Conservation (phyloP, 2,113 vertebrate species). For the Meleagris gallopavo region DNA sequence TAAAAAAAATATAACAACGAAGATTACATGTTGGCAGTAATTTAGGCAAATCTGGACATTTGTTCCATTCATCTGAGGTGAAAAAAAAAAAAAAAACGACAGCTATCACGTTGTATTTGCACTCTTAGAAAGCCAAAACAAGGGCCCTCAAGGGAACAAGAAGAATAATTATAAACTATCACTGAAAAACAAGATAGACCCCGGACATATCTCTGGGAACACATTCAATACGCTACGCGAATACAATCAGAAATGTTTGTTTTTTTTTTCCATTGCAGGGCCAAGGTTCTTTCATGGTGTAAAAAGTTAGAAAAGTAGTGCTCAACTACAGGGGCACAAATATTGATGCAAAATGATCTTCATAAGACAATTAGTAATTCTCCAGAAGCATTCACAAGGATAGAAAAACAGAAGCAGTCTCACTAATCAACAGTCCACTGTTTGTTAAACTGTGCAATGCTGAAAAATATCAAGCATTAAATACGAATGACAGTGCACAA, state of each 20-base stretch:
- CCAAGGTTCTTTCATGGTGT: not conserved
- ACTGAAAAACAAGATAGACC: conserved; percentile 10
- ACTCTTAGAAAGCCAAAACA: conserved; percentile 23
- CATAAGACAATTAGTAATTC: not conserved
- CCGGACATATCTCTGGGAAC: not conserved
- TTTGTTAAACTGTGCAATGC: not conserved
- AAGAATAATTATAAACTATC: conserved; percentile 40
- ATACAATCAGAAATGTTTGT: not conserved
- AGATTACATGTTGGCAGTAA: conserved; percentile 17
- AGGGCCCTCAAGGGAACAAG: not conserved
- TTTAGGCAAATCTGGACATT: not conserved
- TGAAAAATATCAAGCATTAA: not conserved
- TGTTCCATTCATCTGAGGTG: conserved; percentile 14
- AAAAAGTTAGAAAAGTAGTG: not conserved
- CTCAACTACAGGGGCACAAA: not conserved
- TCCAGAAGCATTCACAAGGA: not conserved
- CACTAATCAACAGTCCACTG: not conserved
- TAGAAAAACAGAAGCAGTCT: not conserved
- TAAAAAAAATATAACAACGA: not conserved
- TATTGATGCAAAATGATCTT: not conserved
- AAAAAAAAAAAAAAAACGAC: not conserved
- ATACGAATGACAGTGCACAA: not conserved
- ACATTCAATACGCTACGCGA: not conserved
- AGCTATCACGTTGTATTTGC: not conserved
- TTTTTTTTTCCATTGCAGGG: not conserved